phyloP scores from a whole-genome alignment of 2,113 vertebrate genomes.

The Eurystomus gularis region DNA sequence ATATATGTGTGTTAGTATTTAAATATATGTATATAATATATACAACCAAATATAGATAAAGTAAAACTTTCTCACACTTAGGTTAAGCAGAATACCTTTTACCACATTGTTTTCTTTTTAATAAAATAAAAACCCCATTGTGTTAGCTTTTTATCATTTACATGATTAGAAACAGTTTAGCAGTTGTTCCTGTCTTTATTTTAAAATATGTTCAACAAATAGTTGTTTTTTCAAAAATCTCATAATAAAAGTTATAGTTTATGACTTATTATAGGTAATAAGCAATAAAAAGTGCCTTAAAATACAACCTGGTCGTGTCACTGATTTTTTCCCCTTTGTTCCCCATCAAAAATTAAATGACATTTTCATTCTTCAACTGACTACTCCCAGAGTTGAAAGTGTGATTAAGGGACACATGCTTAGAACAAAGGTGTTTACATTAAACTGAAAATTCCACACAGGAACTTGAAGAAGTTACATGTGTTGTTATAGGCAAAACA shows the following conservation, averaged over 20 bases:
- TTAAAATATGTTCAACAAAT: not conserved
- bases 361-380: conserved; percentile 35
- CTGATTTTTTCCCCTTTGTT: not conserved
- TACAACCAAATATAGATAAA: not conserved
- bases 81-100: not conserved
- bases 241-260: not conserved
- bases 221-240: not conserved
- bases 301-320: not conserved
- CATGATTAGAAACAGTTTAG: not conserved
- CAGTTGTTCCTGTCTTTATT: not conserved
- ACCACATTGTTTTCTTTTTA: not conserved
- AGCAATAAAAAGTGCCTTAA: not conserved
- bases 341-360: conserved; percentile 18
- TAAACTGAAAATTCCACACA: not conserved
- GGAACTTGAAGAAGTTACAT: not conserved
- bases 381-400: not conserved
- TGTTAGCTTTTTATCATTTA: not conserved
- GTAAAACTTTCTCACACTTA: not conserved
- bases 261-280: not conserved
- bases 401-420: conserved; percentile 4
- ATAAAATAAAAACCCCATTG: not conserved
- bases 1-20: not conserved
- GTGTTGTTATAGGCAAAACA: not conserved
- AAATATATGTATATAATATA: not conserved
- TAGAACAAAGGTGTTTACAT: not conserved